These are phyloP conservation scores for Mobula hypostoma DNA, from an alignment of 2,113 vertebrate species.

Conservation along the genomic window DNA sequence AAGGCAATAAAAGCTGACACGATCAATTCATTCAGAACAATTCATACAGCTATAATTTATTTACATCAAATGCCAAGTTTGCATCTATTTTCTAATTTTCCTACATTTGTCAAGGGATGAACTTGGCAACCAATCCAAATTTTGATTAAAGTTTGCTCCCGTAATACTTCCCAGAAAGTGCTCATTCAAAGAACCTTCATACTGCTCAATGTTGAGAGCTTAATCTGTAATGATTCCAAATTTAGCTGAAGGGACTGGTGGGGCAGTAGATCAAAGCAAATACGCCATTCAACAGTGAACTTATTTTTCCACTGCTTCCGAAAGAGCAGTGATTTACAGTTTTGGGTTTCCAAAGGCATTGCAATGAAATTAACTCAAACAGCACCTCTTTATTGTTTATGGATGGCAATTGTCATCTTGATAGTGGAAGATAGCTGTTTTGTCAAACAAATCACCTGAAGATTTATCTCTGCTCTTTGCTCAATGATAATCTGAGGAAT, in stretches of 20 bases:
- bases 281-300: no score
- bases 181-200: no score
- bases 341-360: background rate
- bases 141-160: background rate
- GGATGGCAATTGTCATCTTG: background rate
- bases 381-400: background rate
- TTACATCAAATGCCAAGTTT: background rate
- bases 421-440: background rate
- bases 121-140: background rate
- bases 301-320: no score
- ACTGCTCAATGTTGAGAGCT: background rate
- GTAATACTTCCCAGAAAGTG: background rate
- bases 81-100: background rate
- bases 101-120: background rate
- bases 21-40: background rate
- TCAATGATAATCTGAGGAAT: background rate
- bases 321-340: background rate
- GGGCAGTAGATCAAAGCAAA: no score
- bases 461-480: background rate
- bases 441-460: background rate
- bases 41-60: background rate
- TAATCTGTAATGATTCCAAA: background rate
- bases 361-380: background rate
- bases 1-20: background rate
- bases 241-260: background rate